phyloP scores from a whole-genome alignment of 2,113 vertebrate species.

The Alaudala cheleensis region DNA sequence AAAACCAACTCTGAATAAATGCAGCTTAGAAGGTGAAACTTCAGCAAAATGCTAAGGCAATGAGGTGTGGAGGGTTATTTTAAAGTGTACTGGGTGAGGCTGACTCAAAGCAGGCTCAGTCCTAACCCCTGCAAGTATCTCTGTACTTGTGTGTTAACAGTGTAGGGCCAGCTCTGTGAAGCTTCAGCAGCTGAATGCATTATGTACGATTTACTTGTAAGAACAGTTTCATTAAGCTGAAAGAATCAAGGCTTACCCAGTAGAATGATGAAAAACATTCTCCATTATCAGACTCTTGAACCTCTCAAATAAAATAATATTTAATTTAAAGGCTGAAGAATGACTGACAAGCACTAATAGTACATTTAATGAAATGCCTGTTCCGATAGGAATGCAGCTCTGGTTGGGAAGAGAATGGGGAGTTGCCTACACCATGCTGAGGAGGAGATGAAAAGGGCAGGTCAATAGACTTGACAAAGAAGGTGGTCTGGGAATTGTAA shows the following conservation, averaged over 20 bases:
- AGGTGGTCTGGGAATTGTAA: not conserved
- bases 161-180: not conserved
- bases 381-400: not conserved
- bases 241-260: not conserved
- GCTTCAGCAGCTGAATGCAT: not conserved
- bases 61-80: not conserved
- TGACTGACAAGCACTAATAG: not conserved
- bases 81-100: not conserved
- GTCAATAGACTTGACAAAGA: not conserved
- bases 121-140: not conserved
- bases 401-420: not conserved
- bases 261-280: not conserved
- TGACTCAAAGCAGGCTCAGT: not conserved
- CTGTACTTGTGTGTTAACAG: not conserved
- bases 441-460: not conserved
- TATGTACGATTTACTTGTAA: not conserved
- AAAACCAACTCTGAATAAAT: not conserved
- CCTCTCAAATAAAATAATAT: not conserved
- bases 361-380: not conserved
- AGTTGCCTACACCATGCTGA: not conserved
- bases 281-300: not conserved
- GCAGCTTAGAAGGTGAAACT: not conserved
- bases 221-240: not conserved
- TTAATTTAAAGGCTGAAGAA: not conserved
- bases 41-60: not conserved